Percentiles rank a stretch among this genome's conserved stretches.
These are phyloP conservation scores for Andrena trimmerana DNA, from an alignment of 2,888 invertebrate species.

Conservation along the genomic window DNA sequence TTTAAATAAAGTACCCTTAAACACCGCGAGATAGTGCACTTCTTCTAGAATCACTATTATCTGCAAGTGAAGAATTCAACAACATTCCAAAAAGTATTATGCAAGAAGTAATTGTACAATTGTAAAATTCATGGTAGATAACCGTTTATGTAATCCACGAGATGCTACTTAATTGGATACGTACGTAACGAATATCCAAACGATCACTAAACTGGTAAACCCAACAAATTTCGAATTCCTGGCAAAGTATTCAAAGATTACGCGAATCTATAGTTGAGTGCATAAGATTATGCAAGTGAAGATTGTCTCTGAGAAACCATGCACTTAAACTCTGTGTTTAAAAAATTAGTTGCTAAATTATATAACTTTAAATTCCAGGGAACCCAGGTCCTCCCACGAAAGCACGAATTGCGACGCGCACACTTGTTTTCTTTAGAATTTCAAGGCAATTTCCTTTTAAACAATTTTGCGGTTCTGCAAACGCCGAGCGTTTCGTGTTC, in stretches of 20 bases:
- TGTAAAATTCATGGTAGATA: background rate
- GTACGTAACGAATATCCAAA: background rate
- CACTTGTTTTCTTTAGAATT: constrained; percentile 12
- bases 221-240: constrained; percentile 1
- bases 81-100: background rate
- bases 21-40: too few relatives aligned
- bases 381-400: background rate
- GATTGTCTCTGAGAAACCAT: background rate
- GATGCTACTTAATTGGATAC: background rate
- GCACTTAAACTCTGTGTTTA: background rate
- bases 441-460: constrained; percentile 4
- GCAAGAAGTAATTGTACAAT: background rate
- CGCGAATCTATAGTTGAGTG: background rate
- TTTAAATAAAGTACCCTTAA: constrained; percentile 12
- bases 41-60: background rate
- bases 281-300: background rate
- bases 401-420: background rate
- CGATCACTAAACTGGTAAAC: background rate
- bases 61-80: background rate
- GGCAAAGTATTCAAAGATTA: background rate
- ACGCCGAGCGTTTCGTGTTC: constrained; percentile 27
- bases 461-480: constrained; percentile 18
- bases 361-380: background rate
- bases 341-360: background rate
- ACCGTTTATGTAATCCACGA: background rate